Conservation (phyloP, 2,797 vertebrate genomes). For the Spinus pinus region DNA sequence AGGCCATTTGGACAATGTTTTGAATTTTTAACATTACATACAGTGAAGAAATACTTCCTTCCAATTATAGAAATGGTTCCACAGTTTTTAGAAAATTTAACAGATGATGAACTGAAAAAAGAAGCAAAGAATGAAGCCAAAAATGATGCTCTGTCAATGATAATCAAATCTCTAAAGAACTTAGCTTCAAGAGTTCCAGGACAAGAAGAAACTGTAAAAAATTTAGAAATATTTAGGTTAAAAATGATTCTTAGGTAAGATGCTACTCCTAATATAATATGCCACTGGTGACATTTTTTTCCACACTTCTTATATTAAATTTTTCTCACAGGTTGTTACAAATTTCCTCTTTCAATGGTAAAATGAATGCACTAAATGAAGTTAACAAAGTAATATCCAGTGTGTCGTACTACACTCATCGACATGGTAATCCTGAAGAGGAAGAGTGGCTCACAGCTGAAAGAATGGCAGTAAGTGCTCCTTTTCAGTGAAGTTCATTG, state of each 20-base stretch:
- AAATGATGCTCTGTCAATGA: slow-evolving; percentile 99
- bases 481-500: neutral
- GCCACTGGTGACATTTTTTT: neutral
- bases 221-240: slow-evolving; percentile 99
- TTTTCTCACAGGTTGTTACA: slow-evolving; percentile 91
- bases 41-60: slow-evolving; percentile 99
- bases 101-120: slow-evolving; percentile 99
- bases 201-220: slow-evolving; percentile 99
- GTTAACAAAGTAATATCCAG: slow-evolving; percentile 99
- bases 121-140: slow-evolving; percentile 99
- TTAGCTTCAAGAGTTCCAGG: slow-evolving; percentile 98
- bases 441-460: slow-evolving; percentile 99
- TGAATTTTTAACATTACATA: slow-evolving; percentile 98
- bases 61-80: slow-evolving; percentile 99
- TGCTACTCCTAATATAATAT: neutral
- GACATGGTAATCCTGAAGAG: slow-evolving; percentile 96
- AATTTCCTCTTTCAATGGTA: slow-evolving; percentile 99
- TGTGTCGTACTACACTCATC: slow-evolving; percentile 98
- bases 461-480: slow-evolving; percentile 92
- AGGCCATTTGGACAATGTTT: slow-evolving; percentile 99
- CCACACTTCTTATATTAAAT: slow-evolving; percentile 19
- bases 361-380: slow-evolving; percentile 99
- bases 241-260: slow-evolving; percentile 99
- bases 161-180: slow-evolving; percentile 99
- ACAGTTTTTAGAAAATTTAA: slow-evolving; percentile 99